Base-by-base conservation (phyloP, 2,113 vertebrate species). In the Ciconia boyciana region DNA sequence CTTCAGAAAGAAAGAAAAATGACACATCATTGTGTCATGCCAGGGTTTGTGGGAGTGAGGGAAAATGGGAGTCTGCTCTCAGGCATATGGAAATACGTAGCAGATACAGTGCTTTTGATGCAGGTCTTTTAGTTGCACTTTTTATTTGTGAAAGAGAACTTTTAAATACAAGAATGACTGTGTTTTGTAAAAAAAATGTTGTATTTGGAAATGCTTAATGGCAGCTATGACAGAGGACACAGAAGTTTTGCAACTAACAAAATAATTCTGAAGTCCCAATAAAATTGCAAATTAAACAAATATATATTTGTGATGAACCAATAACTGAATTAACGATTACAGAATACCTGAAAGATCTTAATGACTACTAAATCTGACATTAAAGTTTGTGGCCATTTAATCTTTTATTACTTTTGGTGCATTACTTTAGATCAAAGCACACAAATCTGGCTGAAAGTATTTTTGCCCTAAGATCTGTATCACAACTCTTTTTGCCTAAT, bases 381-480 rank as follows among this genome's bases (percentile, higher is more conserved):
- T 83, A 26, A 81, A 89, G 39, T 87, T 84, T 87, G 60, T 34
- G 16, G 52, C 24, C 44, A 74, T 89, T 94, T 85, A 76, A 94
- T 87, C 52, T 87, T 90, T 86, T 74, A 80, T 85, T 85, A 86
- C 39, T 70, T 92, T 34, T 61, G 41, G 16, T 75, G 55, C 44
- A 71, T 78, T 81, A 84, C 77, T 87, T 94, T 4, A 85, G 69
- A 92, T 87, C 85, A 96, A 93, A 89, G 70, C 48, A 49, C 19
- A 87, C 65, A 84, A 89, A 68, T 51, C 64, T 39, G 69, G 6
- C 52, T 83, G 46, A n/a, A 92, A 90, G 28, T 66, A 61, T 41
- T 87, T 90, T 32, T 91, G 39, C 17, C 44, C 34, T 14, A 48
- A 69, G 36, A 76, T 49, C 44, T 46, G 22, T 55, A 54, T 19